Base-by-base conservation (phyloP, 1,140 invertebrate species). In the Camponotus pennsylvanicus region DNA sequence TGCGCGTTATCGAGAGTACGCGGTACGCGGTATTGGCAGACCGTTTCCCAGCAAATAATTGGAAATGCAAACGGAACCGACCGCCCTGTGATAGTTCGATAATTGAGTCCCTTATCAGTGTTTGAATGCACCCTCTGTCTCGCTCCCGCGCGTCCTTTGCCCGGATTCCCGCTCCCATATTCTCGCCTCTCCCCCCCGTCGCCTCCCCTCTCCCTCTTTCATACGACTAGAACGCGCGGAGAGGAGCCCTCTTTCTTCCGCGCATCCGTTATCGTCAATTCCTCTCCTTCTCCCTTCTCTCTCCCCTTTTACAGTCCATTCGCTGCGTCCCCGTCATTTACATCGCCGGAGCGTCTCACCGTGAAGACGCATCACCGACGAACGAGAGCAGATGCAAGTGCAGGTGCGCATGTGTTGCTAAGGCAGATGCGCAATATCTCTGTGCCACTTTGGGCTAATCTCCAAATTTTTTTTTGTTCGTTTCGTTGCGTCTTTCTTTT, bases 21-120 rank as follows among this genome's bases (percentile, higher is more conserved):
- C 92, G 92, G 93, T 93, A 95, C 78, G 89, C 92, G 92, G 93
- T 94, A 95, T 95, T 94, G 94, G 93, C 94, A 94, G 93, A 94
- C 93, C 93, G 92, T 94, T 95, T 94, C 93, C 93, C 92, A 93
- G 92, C 93, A 94, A 95, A 95, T 95, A 95, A 95, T 95, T 95
- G 94, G 93, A 95, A 95, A 95, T 95, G 94, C 94, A 94, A 95
- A 94, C 94, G 93, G 94, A 93, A 94, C 92, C 92, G 89, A 88
- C 92, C 91, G 91, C 90, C 85, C 92, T 92, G 92, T 94, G 94
- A 95, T 95, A 94, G 94, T 94, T 95, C 93, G 93, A 95, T 95
- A 95, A 95, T 95, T 95, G 95, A 94, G 94, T 95, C 95, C 93
- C 94, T 95, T 95, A 95, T 95, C 95, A 92, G 92, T 93, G 86